Evolutionary conservation across 2,113 vertebrate species (phyloP).

Genomic region (Leptocoma aspasia): DNA sequence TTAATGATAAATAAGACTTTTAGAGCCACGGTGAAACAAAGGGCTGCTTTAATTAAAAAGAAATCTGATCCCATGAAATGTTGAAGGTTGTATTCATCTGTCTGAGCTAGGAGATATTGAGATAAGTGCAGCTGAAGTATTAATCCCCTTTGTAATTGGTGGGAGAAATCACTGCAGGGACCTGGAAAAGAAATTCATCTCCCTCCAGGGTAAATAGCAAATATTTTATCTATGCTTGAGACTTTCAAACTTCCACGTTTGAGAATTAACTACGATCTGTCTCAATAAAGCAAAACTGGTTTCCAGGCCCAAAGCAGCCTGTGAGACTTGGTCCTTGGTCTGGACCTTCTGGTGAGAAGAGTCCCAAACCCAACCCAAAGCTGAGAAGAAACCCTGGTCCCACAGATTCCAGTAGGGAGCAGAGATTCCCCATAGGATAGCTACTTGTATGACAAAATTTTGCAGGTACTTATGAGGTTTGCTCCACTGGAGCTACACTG

Average conservation of each 20-base stretch:
- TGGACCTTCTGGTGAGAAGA: background rate
- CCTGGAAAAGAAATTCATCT: background rate
- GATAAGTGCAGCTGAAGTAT: background rate
- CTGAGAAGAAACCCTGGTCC: background rate
- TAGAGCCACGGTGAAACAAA: background rate
- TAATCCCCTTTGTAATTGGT: background rate
- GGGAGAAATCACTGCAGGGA: background rate
- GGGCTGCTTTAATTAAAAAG: constrained; percentile 11
- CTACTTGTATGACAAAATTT: background rate
- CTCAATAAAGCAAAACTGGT: background rate
- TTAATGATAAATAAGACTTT: background rate
- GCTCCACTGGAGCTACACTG: background rate
- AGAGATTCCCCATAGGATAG: background rate
- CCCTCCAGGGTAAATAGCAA: background rate
- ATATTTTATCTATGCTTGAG: background rate
- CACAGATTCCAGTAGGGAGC: background rate
- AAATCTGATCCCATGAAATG: background rate
- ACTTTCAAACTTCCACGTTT: background rate
- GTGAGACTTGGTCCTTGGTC: background rate
- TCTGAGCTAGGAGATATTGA: background rate
- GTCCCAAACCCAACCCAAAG: background rate
- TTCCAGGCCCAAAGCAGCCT: background rate
- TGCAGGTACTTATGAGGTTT: background rate
- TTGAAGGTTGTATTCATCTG: background rate
- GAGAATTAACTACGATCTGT: background rate